phyloP scores from a whole-genome alignment of 2,113 vertebrate genomes.

The Megaceryle maxima region DNA sequence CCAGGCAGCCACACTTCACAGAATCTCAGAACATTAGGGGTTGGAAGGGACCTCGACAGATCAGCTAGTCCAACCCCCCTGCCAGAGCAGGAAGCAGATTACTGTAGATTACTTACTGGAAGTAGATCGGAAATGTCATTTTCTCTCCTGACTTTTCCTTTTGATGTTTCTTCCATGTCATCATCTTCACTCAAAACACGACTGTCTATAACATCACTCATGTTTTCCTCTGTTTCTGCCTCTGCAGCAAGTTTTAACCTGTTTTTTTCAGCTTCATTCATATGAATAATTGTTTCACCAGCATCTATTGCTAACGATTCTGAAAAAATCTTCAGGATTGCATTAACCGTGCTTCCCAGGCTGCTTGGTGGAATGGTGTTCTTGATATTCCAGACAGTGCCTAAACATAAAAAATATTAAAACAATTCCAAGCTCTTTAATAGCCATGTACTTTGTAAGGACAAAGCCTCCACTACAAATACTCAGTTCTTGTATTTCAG shows the following conservation, averaged over 20 bases:
- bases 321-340: constrained; percentile 84
- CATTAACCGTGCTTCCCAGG: constrained; percentile 86
- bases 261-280: constrained; percentile 76
- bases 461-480: not conserved
- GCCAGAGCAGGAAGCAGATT: too few species aligned
- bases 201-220: not conserved
- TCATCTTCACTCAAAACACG: constrained; percentile 62
- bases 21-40: too few species aligned
- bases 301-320: constrained; percentile 83
- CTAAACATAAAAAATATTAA: constrained; percentile 32
- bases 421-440: not conserved
- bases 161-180: constrained; percentile 72
- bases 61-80: too few species aligned
- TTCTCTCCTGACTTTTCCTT: constrained; percentile 61
- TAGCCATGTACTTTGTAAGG: not conserved
- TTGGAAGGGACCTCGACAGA: too few species aligned
- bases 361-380: constrained; percentile 79
- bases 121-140: constrained; percentile 87
- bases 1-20: constrained; percentile 23
- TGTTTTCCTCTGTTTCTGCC: constrained; percentile 65
- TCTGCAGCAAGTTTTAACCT: constrained; percentile 43
- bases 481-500: not conserved
- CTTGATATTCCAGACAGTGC: constrained; percentile 91
- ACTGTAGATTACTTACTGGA: constrained; percentile 77
- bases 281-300: constrained; percentile 74